Evolutionary conservation across 2,797 vertebrate species (phyloP).

Genomic region (Eulemur rubriventer): DNA sequence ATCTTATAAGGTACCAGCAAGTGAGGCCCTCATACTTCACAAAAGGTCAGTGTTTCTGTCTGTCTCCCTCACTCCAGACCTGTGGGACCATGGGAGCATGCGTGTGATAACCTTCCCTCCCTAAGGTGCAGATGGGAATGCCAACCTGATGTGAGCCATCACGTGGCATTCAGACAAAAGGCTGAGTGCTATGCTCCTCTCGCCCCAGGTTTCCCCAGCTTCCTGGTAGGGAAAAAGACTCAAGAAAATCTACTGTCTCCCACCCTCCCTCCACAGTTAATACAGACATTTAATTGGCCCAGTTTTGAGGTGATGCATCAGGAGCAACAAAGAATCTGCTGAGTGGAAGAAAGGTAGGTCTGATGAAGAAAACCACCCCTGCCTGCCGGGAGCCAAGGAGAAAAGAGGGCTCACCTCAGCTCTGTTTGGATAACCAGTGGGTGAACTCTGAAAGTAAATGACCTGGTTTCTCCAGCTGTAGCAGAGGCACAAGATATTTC

Average conservation of each 20-base stretch:
- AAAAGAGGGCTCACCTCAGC: not conserved
- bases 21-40: not conserved
- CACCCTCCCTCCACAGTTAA: not conserved
- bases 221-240: not conserved
- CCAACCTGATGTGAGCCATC: not conserved
- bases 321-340: not conserved
- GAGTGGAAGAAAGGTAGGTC: not conserved
- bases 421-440: conserved; percentile 35
- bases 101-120: not conserved
- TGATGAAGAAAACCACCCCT: not conserved
- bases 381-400: not conserved
- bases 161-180: not conserved
- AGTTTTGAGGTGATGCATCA: not conserved
- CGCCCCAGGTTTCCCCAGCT: not conserved
- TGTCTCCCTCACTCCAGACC: not conserved
- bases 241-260: not conserved
- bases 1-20: not conserved
- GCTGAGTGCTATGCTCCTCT: not conserved
- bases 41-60: not conserved
- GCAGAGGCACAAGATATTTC: conserved; percentile 29
- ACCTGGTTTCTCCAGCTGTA: conserved; percentile 53
- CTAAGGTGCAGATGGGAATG: not conserved
- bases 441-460: conserved; percentile 57
- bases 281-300: not conserved
- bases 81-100: not conserved